These are phyloP conservation scores for Riparia riparia DNA, from an alignment of 2,113 vertebrate genomes.

Conservation along the genomic window DNA sequence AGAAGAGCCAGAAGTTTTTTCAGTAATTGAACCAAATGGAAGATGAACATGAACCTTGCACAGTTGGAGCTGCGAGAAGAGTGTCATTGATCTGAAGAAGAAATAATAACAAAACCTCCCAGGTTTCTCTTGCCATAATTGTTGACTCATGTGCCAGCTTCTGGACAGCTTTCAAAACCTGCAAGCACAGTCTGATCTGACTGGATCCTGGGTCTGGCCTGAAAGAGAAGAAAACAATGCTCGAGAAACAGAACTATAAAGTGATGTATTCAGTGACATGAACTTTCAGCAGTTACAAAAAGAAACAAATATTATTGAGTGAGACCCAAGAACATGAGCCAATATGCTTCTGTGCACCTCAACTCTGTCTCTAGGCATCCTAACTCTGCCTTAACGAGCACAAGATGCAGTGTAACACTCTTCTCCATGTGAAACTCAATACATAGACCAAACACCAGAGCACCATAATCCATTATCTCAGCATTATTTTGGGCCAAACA, in stretches of 20 bases:
- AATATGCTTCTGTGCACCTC: background rate
- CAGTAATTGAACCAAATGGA: background rate
- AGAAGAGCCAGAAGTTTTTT: background rate
- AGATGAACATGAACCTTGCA: slow-evolving; percentile 82
- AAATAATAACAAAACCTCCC: slow-evolving; percentile 95
- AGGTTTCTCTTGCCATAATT: slow-evolving; percentile 93
- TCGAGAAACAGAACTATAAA: background rate
- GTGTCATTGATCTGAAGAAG: slow-evolving; percentile 94
- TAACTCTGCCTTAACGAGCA: background rate
- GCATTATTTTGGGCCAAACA: background rate
- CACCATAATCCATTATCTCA: background rate
- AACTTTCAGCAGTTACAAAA: background rate
- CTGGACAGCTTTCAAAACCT: slow-evolving; percentile 93
- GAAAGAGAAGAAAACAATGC: slow-evolving; percentile 42
- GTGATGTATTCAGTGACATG: background rate
- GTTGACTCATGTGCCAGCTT: slow-evolving; percentile 91
- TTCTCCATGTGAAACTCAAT: background rate
- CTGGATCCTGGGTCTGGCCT: slow-evolving; percentile 89
- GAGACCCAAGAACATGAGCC: background rate
- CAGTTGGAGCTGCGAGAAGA: slow-evolving; percentile 90
- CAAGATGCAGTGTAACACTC: rapidly evolving
- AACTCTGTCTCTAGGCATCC: background rate
- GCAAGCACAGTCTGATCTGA: slow-evolving; percentile 92
- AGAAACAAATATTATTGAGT: background rate
- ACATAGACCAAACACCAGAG: background rate